Evolutionary conservation across 2,113 vertebrate species (phyloP), one percentile per base, ranked within the genome.

Genomic region (Vidua macroura): DNA sequence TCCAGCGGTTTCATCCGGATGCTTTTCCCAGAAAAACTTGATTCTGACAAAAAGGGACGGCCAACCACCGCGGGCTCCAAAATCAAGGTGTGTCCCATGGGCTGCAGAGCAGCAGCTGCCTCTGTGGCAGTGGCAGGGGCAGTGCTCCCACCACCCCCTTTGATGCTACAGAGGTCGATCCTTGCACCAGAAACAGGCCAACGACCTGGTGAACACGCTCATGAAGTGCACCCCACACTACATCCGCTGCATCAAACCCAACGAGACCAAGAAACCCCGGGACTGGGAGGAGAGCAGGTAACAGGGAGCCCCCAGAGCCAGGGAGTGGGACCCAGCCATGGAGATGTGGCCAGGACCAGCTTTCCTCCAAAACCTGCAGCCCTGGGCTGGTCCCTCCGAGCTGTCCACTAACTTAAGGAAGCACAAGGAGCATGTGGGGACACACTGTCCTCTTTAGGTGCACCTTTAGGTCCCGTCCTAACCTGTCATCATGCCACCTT

Each of bases 261-360:
- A 99, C 1, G 99, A 99, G 98, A 99, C 99, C 75, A 99, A 99
- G 96, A 98, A 96, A 55, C 98, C 99, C 1, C 98, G 98, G 39
- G 99, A 99, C 98, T 99, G 99, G 99, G 99, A 99, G 95, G 99
- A 99, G 92, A 99, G 98, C 98, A 98, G 99, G 99, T 99, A 90
- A 92, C 95, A 15, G 33, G 22, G 49, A 70, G 14, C 56, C 44
- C 66, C 14, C 25, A 18, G 58, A 59, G 30, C 27, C 2, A 1
- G 58, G 74, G n/a, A 63, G 43, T 0, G 0, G 20, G 12, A 27
- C 4, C 12, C 1, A 1, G 51, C 8, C 9, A 1, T 4, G 43
- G 67, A 31, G 9, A 35, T 35, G 24, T 13, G 37, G 24, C 37
- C 59, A 43, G 62, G 28, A 56, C 4, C 1, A 0, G 4, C n/a